phyloP scores from a whole-genome alignment of 2,888 invertebrate species.

The Lycaena phlaeas region DNA sequence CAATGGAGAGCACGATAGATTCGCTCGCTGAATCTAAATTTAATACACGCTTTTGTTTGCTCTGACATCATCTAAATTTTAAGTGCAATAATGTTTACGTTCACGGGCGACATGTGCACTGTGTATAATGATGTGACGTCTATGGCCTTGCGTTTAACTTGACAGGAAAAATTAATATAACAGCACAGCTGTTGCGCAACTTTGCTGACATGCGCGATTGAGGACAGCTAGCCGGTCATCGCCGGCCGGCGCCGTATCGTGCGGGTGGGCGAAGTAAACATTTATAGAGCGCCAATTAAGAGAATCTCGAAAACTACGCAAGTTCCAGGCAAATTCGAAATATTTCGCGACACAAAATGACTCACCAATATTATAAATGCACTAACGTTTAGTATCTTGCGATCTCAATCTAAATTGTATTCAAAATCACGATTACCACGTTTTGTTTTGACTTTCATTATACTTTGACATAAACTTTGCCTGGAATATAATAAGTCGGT shows the following conservation, averaged over 20 bases:
- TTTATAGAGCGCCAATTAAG: constrained; percentile 27
- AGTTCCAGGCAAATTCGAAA: constrained; percentile 26
- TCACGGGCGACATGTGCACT: constrained; percentile 41
- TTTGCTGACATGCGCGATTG: constrained; percentile 23
- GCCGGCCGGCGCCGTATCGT: constrained; percentile 26
- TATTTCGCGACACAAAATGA: constrained; percentile 34
- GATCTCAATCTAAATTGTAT: background rate
- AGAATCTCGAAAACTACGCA: constrained; percentile 20
- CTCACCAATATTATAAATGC: constrained; percentile 32
- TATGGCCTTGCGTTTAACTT: constrained; percentile 21
- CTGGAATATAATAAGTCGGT: background rate
- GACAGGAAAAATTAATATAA: constrained; percentile 17
- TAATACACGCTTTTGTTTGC: constrained; percentile 62
- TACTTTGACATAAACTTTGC: background rate
- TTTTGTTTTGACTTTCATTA: constrained; percentile 22
- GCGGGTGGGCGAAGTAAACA: constrained; percentile 31
- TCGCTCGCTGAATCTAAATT: constrained; percentile 60
- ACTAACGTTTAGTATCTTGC: constrained; percentile 29
- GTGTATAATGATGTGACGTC: constrained; percentile 36
- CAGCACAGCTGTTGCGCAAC: constrained; percentile 28
- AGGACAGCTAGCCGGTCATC: constrained; percentile 25
- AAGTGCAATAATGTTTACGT: constrained; percentile 65
- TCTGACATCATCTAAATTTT: constrained; percentile 67
- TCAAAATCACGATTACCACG: constrained; percentile 4
- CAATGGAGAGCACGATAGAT: constrained; percentile 61